A percentile compares a stretch with the other conserved stretches of the same genome.
Conservation (phyloP, 2,113 vertebrate species). For the Saimiri boliviensis region DNA sequence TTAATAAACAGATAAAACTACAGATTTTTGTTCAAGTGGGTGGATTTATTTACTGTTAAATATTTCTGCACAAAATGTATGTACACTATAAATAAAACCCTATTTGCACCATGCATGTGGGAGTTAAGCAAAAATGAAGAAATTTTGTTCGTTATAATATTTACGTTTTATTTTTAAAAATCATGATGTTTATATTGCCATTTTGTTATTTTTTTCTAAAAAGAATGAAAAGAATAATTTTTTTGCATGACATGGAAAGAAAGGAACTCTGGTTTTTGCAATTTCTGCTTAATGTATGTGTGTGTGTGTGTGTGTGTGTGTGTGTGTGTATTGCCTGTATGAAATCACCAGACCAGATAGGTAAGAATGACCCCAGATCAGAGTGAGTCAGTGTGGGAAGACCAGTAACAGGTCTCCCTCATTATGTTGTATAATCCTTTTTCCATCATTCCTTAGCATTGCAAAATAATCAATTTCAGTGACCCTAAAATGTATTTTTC, state of each 20-base stretch:
- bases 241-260: not conserved
- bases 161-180: not conserved
- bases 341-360: not conserved
- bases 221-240: not conserved
- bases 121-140: slow-evolving; percentile 32
- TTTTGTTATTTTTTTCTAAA: not conserved
- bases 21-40: slow-evolving; percentile 52
- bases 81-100: not conserved
- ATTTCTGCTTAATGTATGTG: not conserved
- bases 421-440: not conserved
- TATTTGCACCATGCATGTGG: slow-evolving; percentile 20
- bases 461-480: not conserved
- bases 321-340: not conserved
- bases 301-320: too few relatives aligned
- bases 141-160: slow-evolving; percentile 16
- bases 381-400: not conserved
- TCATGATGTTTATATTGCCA: not conserved
- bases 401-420: not conserved
- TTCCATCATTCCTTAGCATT: not conserved
- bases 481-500: not conserved
- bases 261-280: not conserved
- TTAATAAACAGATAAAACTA: slow-evolving; percentile 43
- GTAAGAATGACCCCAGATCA: not conserved
- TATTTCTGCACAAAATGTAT: slow-evolving; percentile 44
- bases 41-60: slow-evolving; percentile 62